Conservation (phyloP, 2,888 invertebrate species). For the Pemphredon lugubris region DNA sequence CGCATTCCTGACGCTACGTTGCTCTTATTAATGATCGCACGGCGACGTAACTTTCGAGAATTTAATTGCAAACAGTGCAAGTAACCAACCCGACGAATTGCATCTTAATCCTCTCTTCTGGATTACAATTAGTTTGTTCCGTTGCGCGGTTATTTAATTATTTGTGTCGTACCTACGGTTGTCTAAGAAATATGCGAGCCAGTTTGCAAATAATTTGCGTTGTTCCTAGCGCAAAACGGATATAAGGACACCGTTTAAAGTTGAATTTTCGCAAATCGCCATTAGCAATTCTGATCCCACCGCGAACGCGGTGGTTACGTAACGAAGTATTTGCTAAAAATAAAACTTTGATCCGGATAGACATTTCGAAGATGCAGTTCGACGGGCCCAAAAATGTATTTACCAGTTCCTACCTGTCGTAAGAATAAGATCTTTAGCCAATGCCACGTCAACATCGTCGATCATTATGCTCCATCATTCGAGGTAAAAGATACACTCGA, state of each 20-base stretch:
- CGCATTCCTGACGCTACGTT: not conserved
- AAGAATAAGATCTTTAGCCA: slow-evolving; percentile 42
- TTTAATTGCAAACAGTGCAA: not conserved
- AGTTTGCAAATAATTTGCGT: too few relatives aligned
- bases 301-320: too few relatives aligned
- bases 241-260: too few relatives aligned
- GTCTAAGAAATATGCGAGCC: too few relatives aligned
- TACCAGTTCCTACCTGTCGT: slow-evolving; percentile 36
- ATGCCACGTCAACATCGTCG: slow-evolving; percentile 49
- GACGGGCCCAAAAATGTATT: slow-evolving; percentile 45
- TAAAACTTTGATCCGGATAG: too few relatives aligned
- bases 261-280: too few relatives aligned
- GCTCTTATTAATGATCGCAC: not conserved
- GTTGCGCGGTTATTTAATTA: not conserved
- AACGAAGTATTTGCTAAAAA: too few relatives aligned
- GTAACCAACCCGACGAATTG: not conserved
- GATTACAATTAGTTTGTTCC: not conserved
- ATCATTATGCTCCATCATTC: slow-evolving; percentile 63
- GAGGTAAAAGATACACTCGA: slow-evolving; percentile 30
- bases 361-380: too few relatives aligned
- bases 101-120: not conserved
- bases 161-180: not conserved
- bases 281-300: too few relatives aligned
- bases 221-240: too few relatives aligned
- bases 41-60: not conserved